Conservation (phyloP, 2,888 invertebrate species). For the Abrostola tripartita region DNA sequence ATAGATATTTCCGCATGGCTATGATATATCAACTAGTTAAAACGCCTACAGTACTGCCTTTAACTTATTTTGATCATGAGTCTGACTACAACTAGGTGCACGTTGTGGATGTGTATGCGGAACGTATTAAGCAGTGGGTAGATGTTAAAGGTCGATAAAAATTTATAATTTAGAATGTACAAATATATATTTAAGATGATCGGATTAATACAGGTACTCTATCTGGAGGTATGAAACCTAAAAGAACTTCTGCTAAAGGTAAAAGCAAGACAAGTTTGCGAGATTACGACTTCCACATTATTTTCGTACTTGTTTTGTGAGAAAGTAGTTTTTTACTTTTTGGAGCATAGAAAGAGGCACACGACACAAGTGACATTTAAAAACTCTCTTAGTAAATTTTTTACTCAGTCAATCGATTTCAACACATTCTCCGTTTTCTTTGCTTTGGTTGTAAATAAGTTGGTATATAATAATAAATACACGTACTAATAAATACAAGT, state of each 20-base stretch:
- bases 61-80: slow-evolving; percentile 49
- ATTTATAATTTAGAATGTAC: slow-evolving; percentile 26
- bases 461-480: no score
- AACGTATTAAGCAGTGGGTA: slow-evolving; percentile 65
- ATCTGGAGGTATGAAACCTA: no score
- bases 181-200: neutral
- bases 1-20: slow-evolving; percentile 60
- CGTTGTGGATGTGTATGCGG: slow-evolving; percentile 63
- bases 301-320: slow-evolving; percentile 8
- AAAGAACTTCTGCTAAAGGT: no score
- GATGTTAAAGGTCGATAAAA: slow-evolving; percentile 62
- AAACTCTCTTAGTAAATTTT: no score
- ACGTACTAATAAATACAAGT: no score
- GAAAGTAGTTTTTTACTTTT: slow-evolving; percentile 20
- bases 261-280: slow-evolving; percentile 10
- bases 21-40: slow-evolving; percentile 28
- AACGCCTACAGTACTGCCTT: slow-evolving; percentile 49
- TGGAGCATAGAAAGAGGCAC: neutral
- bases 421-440: no score
- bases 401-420: no score
- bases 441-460: no score
- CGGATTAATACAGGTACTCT: no score
- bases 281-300: slow-evolving; percentile 39
- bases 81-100: slow-evolving; percentile 52
- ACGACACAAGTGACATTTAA: no score